These are phyloP conservation scores for Meloidogyne hapla DNA, from an alignment of 1,140 invertebrate species.

Conservation along the genomic window DNA sequence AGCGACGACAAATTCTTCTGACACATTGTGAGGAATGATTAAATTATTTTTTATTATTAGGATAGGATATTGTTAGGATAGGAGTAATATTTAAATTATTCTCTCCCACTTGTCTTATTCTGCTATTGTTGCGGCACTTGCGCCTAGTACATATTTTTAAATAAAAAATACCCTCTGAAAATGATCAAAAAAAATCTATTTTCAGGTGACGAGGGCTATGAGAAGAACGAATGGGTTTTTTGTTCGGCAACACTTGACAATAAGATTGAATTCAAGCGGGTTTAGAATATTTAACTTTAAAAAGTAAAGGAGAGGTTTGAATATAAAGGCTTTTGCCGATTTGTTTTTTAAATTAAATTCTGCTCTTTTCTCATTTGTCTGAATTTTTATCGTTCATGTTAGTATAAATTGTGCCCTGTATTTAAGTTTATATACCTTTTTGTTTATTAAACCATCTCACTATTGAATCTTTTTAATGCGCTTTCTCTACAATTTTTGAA, in stretches of 20 bases:
- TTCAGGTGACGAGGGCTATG: conserved; percentile 97
- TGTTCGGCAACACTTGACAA: conserved; percentile 20
- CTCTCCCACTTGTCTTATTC: too few species aligned
- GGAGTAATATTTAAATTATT: too few species aligned
- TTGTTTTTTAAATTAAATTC: neutral
- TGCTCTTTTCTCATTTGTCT: conserved; percentile 9
- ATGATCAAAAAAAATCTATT: too few species aligned
- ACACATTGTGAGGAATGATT: too few species aligned
- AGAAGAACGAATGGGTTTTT: conserved; percentile 70
- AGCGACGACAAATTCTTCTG: conserved; percentile 84
- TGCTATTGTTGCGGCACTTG: too few species aligned
- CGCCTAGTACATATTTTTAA: too few species aligned
- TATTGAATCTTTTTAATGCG: too few species aligned
- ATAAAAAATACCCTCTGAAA: too few species aligned
- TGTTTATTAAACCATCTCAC: neutral
- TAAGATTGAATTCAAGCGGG: conserved; percentile 21
- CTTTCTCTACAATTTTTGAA: neutral
- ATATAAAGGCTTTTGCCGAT: neutral
- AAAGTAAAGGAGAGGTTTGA: neutral
- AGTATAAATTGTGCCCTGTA: neutral
- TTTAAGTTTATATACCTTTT: neutral
- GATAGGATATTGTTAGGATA: too few species aligned
- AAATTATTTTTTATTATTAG: too few species aligned
- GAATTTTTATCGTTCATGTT: conserved; percentile 1
- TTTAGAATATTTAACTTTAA: neutral